phyloP scores from a whole-genome alignment of 2,797 vertebrate genomes.

The Coluber constrictor region DNA sequence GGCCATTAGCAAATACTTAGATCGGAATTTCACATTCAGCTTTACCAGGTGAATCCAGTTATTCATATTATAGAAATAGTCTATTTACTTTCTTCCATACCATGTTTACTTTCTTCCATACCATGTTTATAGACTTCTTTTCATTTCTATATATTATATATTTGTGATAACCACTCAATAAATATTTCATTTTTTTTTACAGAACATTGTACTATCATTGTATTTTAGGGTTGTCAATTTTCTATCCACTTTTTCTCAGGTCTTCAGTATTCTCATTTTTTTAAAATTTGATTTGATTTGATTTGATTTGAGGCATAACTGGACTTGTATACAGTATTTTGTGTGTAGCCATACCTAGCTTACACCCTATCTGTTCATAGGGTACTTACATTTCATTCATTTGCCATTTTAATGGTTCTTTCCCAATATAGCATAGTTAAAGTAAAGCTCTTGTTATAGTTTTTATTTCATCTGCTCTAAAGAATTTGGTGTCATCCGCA shows the following conservation, averaged over 20 bases:
- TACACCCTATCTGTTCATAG: background rate
- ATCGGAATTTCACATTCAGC: background rate
- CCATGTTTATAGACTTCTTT: background rate
- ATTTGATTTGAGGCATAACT: background rate
- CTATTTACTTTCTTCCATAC: background rate
- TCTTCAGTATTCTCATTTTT: background rate
- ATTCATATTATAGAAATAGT: background rate
- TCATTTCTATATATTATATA: background rate
- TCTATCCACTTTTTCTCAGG: background rate
- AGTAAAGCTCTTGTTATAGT: background rate
- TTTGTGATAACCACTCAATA: background rate
- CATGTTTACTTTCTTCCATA: background rate
- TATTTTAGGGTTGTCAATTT: background rate
- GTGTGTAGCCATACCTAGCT: background rate
- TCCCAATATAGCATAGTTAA: background rate
- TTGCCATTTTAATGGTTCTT: background rate
- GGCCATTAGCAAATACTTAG: background rate
- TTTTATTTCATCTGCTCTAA: background rate
- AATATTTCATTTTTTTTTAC: background rate
- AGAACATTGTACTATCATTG: background rate
- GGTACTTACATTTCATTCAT: background rate
- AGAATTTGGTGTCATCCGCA: background rate
- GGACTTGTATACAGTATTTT: background rate
- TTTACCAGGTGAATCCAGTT: background rate
- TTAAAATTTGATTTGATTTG: too few species aligned